Evolutionary conservation across 30 jellyfish, hydroid and myxozoan species (phyloP), one percentile per base, ranked within the genome.

Genomic region (Cassiopea andromeda): DNA sequence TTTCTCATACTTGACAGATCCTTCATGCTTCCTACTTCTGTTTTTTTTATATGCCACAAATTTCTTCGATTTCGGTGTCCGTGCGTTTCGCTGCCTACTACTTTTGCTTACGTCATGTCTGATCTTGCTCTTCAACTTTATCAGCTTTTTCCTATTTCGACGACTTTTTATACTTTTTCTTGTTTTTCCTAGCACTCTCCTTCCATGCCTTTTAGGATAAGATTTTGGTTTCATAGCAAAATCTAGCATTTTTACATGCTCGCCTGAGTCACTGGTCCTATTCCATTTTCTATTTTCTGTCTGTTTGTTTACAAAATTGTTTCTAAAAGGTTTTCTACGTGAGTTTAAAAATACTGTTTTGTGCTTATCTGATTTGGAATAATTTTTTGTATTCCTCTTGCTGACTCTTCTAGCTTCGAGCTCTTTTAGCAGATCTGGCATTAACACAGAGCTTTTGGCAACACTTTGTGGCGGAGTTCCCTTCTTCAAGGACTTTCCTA

Each of bases 391-490:
- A 2, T 43, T 64, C 19, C 90, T 44, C 73, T 81, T 81, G 44
- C 46, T 66, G 1, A 81, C 44, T 27, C 54, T 69, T 46, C 73
- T 66, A 16, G 71, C 69, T 46, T 66, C 90, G 1, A 81, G 69
- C 7, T 81, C 72, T 7, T 38, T 3, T 66, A 81, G 60, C 10
- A 81, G 46, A 67, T 64, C 90, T 14, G 90, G 69, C 82, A 81
- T 64, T 61, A 38, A 18, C n/a, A 77, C 18, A 43, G 75, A 1
- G 49, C 45, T 77, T 1, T 58, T 48, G 7, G 13, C 5, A 19
- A 7, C 57, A 49, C 7, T 10, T 18, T 81, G 46, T 3, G 49
- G 15, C 9, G 38, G 5, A 6, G 10, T 10, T 7, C 7, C 27
- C 27, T 70, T 70, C n/a, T 17, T 70, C 79, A 70, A 19, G 7